Evolutionary conservation across 53 echinoderm and acorn worm species (phyloP).

Genomic region (Apostichopus leukothele): DNA sequence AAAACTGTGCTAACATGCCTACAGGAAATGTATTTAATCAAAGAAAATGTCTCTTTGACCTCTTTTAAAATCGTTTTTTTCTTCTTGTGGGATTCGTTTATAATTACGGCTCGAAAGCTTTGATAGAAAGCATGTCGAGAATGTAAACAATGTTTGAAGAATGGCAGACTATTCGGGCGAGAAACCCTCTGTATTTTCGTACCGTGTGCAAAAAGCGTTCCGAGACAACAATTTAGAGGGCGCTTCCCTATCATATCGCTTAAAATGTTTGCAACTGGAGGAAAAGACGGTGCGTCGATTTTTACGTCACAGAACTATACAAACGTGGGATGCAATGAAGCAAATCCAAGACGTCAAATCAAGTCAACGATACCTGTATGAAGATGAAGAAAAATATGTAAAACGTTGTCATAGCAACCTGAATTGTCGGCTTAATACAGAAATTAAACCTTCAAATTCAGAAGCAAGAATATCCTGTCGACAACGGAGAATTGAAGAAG

Average conservation of each 20-base stretch:
- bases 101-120: no score
- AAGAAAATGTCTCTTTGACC: no score
- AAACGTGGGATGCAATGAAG: conserved; percentile 39
- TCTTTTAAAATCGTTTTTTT: no score
- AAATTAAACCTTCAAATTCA: not conserved
- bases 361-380: not conserved
- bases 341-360: not conserved
- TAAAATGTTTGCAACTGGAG: conserved; percentile 30
- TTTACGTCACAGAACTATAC: conserved; percentile 13
- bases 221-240: conserved; percentile 15
- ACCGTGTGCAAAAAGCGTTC: conserved; percentile 41
- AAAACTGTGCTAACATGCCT: no score
- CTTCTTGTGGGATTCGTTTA: no score
- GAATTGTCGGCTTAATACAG: not conserved
- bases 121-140: no score
- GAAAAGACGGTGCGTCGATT: conserved; percentile 31
- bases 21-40: no score
- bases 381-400: not conserved
- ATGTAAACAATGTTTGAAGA: no score
- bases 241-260: conserved; percentile 11
- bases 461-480: not conserved
- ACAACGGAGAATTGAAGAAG: not conserved
- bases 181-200: conserved; percentile 15
- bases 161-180: not conserved
- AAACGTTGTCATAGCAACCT: not conserved